Base-by-base conservation (phyloP, 1,140 invertebrate species). In the Cherax quadricarinatus region DNA sequence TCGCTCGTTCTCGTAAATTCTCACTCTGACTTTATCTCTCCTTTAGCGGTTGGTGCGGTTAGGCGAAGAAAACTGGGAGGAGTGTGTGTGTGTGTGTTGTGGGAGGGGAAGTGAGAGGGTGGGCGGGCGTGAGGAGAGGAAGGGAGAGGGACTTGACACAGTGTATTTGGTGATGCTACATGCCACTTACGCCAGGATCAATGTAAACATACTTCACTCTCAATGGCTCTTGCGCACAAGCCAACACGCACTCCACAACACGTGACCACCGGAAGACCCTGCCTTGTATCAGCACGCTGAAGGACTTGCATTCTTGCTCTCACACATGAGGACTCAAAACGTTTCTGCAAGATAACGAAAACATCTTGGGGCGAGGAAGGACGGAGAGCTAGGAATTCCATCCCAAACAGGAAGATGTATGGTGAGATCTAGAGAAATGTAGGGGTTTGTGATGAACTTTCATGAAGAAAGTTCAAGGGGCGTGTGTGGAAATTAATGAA, bases 111-210 rank as follows among this genome's bases (percentile, higher is more conserved):
- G 81, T 57, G 53, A n/a, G 53, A 57, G 53, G 53, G 1, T 14
- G 53, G 53, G 53, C 53, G 53, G 53, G 83, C 0, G 12, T n/a
- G 84, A 80, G 84, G 12, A 48, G 53, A 84, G 80, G 24, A 73
- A 30, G 78, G 57, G 66, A 49, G 79, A 51, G 79, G 51, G 66
- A 70, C 48, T 14, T 75, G 84, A 91, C 83, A 91, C 82, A 86
- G 84, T 91, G 85, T 86, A 91, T 86, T 75, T 81, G 89, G 78
- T 62, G 81, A 91, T 86, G 75, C 57, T 91, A 81, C 85, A 91
- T 81, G 78, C 84, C 84, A 91, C 84, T 86, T 91, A 91, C 53
- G 70, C 60, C 78, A 70, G n/a, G 88, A 84, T 86, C 75, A 81
- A 87, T 87, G 18, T 70, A 48, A 24, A 48, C 60, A 48, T 41